Evolutionary conservation across 1,140 invertebrate genomes (phyloP).

Genomic region (Drosophila suzukii): DNA sequence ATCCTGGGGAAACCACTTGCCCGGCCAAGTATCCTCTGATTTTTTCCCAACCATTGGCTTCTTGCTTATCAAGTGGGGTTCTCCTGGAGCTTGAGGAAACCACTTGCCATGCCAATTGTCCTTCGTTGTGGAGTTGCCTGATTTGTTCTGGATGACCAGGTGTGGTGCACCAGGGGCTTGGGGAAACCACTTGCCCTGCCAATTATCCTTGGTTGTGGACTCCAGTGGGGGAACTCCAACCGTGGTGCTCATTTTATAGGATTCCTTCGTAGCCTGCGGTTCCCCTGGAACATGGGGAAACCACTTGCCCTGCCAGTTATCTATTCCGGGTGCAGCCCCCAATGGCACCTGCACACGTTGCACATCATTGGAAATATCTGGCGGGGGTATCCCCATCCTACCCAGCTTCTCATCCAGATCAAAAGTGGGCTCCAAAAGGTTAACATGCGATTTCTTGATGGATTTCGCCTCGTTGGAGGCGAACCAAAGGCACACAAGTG

Average conservation of each 20-base stretch:
- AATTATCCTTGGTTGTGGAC: constrained; percentile 3
- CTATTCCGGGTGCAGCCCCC: constrained; percentile 10
- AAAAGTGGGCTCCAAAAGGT: constrained; percentile 22
- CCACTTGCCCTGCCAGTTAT: constrained; percentile 21
- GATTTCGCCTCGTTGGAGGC: constrained; percentile 45
- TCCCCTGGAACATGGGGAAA: constrained; percentile 62
- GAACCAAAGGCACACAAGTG: constrained; percentile 23
- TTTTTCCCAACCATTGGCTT: neutral
- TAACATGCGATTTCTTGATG: constrained; percentile 62
- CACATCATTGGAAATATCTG: constrained; percentile 18
- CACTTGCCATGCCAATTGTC: constrained; percentile 13
- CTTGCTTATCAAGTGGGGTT: constrained; percentile 7
- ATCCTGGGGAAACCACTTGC: constrained; percentile 65
- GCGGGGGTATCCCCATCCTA: constrained; percentile 38
- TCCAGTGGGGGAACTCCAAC: too few species aligned
- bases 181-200: constrained; percentile 25
- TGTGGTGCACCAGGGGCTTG: constrained; percentile 12
- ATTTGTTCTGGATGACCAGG: neutral
- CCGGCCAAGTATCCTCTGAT: constrained; percentile 32
- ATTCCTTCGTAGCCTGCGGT: neutral
- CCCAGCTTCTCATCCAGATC: constrained; percentile 34
- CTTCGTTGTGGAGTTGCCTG: neutral
- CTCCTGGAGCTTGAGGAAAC: constrained; percentile 5
- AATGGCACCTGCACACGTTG: constrained; percentile 29
- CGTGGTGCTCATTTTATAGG: neutral